These are phyloP conservation scores for Anastatus disparis DNA, from an alignment of 1,140 invertebrate species.

Conservation along the genomic window DNA sequence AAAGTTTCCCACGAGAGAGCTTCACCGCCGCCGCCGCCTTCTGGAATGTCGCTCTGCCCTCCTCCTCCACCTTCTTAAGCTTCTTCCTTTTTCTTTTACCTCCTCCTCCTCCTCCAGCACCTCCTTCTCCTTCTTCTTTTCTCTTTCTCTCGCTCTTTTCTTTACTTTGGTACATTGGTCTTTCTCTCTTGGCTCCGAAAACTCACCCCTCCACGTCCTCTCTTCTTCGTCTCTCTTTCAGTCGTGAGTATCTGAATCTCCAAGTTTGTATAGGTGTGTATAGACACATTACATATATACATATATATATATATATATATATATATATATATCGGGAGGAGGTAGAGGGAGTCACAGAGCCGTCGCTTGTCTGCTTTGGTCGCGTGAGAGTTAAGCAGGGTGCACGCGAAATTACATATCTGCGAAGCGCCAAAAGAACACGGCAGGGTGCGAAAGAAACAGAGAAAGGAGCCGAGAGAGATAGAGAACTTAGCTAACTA, in stretches of 20 bases:
- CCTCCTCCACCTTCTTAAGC: conserved; percentile 47
- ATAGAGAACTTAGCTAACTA: not conserved
- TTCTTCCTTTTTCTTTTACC: conserved; percentile 41
- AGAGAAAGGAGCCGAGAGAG: not conserved
- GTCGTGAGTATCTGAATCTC: conserved; percentile 42
- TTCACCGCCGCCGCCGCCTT: conserved; percentile 67
- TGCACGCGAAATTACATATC: conserved; percentile 20
- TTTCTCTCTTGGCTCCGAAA: conserved; percentile 16
- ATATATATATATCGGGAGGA: not conserved
- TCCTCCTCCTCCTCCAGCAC: conserved; percentile 41
- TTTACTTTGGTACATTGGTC: not conserved
- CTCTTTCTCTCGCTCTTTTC: conserved; percentile 32
- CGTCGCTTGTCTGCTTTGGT: not conserved
- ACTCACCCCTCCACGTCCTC: conserved; percentile 42
- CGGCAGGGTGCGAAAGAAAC: not conserved
- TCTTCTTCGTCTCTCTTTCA: conserved; percentile 37
- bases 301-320: not conserved
- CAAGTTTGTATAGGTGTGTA: no score
- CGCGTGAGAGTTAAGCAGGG: conserved; percentile 15
- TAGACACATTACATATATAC: no score
- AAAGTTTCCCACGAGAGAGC: conserved; percentile 67
- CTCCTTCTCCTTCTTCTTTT: conserved; percentile 34
- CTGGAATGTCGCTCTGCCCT: conserved; percentile 67
- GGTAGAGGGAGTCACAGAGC: not conserved
- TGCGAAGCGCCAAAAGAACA: conserved; percentile 26